Percentiles rank a stretch among this genome's conserved stretches.
phyloP scores from a whole-genome alignment of 2,113 vertebrate genomes.

The Poeciliopsis occidentalis region DNA sequence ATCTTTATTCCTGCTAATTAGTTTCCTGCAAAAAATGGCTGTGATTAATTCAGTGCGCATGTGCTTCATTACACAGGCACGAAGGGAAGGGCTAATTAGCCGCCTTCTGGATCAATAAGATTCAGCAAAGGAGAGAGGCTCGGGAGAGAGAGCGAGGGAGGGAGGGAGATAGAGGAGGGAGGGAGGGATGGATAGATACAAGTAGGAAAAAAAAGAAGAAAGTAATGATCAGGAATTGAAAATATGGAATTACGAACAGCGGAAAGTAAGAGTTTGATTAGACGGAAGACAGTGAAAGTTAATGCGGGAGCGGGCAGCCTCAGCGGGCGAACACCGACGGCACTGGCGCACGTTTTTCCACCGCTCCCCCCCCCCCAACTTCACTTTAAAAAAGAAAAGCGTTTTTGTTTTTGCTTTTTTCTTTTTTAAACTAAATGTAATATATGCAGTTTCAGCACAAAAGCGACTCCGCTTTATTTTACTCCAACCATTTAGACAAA shows the following conservation, averaged over 20 bases:
- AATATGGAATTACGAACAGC: conserved; percentile 84
- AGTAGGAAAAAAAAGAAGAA: conserved; percentile 82
- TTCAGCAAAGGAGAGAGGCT: conserved; percentile 92
- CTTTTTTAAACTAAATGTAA: conserved; percentile 24
- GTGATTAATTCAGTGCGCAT: conserved; percentile 99
- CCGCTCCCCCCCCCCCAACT: conserved; percentile 24
- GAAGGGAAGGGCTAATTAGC: conserved; percentile 99
- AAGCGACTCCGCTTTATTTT: conserved; percentile 40
- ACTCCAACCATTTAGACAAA: conserved; percentile 7
- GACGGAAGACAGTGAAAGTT: conserved; percentile 76
- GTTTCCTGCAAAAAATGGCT: conserved; percentile 99
- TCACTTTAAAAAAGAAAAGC: conserved; percentile 37
- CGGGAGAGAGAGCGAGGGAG: conserved; percentile 81
- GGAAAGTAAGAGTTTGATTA: conserved; percentile 84
- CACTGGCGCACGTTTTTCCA: conserved; percentile 17
- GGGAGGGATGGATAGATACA: conserved; percentile 83
- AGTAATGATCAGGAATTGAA: conserved; percentile 88
- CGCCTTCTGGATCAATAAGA: conserved; percentile 99
- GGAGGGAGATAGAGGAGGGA: conserved; percentile 79
- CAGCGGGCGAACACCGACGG: conserved; percentile 20
- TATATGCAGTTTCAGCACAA: conserved; percentile 1
- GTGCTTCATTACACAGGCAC: conserved; percentile 99
- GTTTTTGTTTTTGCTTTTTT: conserved; percentile 20
- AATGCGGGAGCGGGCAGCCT: conserved; percentile 44
- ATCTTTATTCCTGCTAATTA: conserved; percentile 99